Conservation (phyloP, 2,888 invertebrate species). For the Smittia sp. region DNA sequence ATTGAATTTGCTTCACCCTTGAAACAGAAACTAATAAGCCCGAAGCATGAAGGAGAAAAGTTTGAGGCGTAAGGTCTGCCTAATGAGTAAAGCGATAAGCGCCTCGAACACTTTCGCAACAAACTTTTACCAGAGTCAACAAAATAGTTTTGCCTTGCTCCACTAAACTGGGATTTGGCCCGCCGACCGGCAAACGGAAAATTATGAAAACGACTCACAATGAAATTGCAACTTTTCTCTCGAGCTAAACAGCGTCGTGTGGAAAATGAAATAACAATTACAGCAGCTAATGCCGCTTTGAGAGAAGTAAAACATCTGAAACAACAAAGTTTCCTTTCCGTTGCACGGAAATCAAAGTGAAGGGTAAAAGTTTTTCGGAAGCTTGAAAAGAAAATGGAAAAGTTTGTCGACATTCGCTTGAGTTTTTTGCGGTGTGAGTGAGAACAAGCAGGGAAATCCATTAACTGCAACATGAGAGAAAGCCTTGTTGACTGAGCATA, state of each 20-base stretch:
- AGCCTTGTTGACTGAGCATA: not conserved
- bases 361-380: constrained; percentile 25
- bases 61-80: not conserved
- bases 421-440: not conserved
- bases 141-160: constrained; percentile 21
- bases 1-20: constrained; percentile 26
- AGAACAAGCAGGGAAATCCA: constrained; percentile 34
- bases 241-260: constrained; percentile 2
- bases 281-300: constrained; percentile 31
- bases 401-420: not conserved
- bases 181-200: constrained; percentile 2
- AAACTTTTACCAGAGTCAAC: constrained; percentile 38
- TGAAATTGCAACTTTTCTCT: constrained; percentile 38
- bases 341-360: constrained; percentile 19
- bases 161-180: not conserved
- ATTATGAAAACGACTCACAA: constrained; percentile 37
- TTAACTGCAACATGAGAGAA: constrained; percentile 34
- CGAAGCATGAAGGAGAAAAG: not conserved
- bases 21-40: not conserved
- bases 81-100: constrained; percentile 41
- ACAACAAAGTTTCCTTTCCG: constrained; percentile 28
- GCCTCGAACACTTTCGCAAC: constrained; percentile 26
- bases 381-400: constrained; percentile 13
- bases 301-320: constrained; percentile 37
- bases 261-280: constrained; percentile 40